A percentile compares a stretch with the other conserved stretches of the same genome.
These are phyloP conservation scores for Brachyistius frenatus DNA, from an alignment of 2,113 vertebrate species.

Conservation along the genomic window DNA sequence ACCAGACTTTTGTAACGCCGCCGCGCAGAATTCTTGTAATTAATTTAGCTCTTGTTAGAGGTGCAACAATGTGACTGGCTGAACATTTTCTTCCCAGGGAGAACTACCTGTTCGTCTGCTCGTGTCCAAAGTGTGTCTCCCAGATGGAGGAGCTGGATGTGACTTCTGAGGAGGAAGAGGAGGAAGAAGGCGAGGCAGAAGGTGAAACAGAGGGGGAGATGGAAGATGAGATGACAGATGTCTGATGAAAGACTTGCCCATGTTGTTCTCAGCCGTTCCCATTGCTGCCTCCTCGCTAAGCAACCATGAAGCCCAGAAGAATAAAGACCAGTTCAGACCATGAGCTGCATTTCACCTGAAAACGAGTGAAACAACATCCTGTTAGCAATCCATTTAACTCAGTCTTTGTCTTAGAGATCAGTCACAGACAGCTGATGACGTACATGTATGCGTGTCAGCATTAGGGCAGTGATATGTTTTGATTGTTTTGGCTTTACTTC, in stretches of 20 bases:
- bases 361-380: constrained; percentile 10
- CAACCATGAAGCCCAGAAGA: constrained; percentile 34
- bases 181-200: constrained; percentile 87
- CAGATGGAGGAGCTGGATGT: constrained; percentile 92
- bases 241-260: constrained; percentile 84
- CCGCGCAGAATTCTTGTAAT: constrained; percentile 9
- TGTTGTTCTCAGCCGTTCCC: constrained; percentile 42
- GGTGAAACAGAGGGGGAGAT: constrained; percentile 91
- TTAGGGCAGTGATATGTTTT: background rate
- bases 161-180: constrained; percentile 96
- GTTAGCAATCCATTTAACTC: constrained; percentile 3
- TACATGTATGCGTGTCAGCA: background rate
- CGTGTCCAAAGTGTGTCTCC: constrained; percentile 93
- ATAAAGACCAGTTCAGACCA: constrained; percentile 36
- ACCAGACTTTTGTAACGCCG: constrained; percentile 5
- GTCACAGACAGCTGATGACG: background rate
- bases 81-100: constrained; percentile 84
- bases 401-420: constrained; percentile 20
- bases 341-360: constrained; percentile 17
- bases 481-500: constrained; percentile 10
- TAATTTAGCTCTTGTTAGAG: constrained; percentile 11
- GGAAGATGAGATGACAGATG: constrained; percentile 98
- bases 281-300: constrained; percentile 25
- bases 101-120: constrained; percentile 97
- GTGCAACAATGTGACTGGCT: constrained; percentile 32